phyloP scores from a whole-genome alignment of 1,140 invertebrate species.

The Leptestheria dahalacensis region DNA sequence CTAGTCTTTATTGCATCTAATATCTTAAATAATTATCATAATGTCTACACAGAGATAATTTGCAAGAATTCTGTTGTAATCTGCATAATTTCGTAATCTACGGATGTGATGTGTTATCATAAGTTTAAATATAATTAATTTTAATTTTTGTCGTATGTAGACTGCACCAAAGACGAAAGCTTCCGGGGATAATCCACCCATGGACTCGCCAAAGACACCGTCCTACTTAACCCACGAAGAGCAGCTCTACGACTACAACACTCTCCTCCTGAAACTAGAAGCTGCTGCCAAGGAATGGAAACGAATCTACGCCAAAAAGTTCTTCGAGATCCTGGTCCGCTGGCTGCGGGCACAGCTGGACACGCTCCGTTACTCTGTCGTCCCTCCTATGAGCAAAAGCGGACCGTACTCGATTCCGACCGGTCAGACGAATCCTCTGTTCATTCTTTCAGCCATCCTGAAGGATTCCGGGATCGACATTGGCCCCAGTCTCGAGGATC shows the following conservation, averaged over 20 bases:
- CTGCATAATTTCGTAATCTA: too few relatives aligned
- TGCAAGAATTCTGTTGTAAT: too few relatives aligned
- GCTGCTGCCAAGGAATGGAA: background rate
- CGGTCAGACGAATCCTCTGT: constrained; percentile 36
- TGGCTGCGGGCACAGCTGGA: constrained; percentile 1
- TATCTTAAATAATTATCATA: too few relatives aligned
- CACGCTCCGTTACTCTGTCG: constrained; percentile 1
- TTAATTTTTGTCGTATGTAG: too few relatives aligned
- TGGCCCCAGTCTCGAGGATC: constrained; percentile 73
- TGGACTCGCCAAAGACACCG: background rate
- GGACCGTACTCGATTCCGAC: constrained; percentile 15
- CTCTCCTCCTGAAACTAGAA: background rate
- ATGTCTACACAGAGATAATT: too few relatives aligned
- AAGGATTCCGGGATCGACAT: constrained; percentile 76
- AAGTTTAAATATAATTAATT: too few relatives aligned
- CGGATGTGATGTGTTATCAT: too few relatives aligned
- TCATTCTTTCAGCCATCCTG: constrained; percentile 60
- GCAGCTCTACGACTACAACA: constrained; percentile 11
- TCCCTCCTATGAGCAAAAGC: constrained; percentile 2
- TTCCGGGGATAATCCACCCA: background rate
- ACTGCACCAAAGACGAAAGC: background rate
- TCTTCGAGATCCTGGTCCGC: constrained; percentile 4
- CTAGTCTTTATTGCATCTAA: too few relatives aligned
- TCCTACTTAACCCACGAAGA: constrained; percentile 17
- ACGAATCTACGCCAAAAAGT: constrained; percentile 7